A percentile compares a stretch with the other conserved stretches of the same genome.
phyloP scores from a whole-genome alignment of 1,140 invertebrate species.

The Uloborus diversus region DNA sequence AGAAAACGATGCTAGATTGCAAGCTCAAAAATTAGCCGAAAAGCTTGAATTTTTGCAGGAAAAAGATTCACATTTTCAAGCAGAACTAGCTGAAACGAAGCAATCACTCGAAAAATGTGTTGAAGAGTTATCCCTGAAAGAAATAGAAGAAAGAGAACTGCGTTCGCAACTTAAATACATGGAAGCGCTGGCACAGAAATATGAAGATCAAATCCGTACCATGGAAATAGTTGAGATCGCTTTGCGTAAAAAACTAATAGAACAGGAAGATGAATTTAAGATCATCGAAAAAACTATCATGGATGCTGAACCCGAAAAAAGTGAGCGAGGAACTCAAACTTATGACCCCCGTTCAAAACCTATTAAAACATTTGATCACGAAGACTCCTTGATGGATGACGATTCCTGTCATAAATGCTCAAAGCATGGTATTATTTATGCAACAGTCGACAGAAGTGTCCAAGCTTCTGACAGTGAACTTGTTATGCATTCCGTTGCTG shows the following conservation, averaged over 20 bases:
- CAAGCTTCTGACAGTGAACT: no score
- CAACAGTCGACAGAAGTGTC: no score
- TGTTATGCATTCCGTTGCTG: no score
- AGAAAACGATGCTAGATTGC: slow-evolving; percentile 58
- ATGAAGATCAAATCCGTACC: slow-evolving; percentile 71
- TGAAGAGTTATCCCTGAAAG: slow-evolving; percentile 70
- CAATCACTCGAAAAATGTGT: slow-evolving; percentile 29
- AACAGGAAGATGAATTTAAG: slow-evolving; percentile 18
- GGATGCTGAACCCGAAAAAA: background rate
- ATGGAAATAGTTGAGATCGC: slow-evolving; percentile 71
- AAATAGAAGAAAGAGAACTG: slow-evolving; percentile 71
- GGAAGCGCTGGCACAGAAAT: slow-evolving; percentile 63
- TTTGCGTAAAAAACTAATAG: slow-evolving; percentile 62
- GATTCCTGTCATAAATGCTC: no score
- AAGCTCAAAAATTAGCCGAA: slow-evolving; percentile 51
- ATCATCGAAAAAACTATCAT: background rate
- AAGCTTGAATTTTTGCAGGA: slow-evolving; percentile 49
- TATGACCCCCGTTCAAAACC: background rate
- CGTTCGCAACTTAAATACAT: slow-evolving; percentile 61
- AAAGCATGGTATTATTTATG: no score
- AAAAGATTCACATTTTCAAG: slow-evolving; percentile 53
- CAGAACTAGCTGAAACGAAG: slow-evolving; percentile 34
- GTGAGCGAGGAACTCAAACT: slow-evolving; percentile 39
- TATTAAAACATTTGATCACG: background rate
- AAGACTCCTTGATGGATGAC: background rate